Evolutionary conservation across 2,888 invertebrate species (phyloP).

Genomic region (Tenthredo mesomela): DNA sequence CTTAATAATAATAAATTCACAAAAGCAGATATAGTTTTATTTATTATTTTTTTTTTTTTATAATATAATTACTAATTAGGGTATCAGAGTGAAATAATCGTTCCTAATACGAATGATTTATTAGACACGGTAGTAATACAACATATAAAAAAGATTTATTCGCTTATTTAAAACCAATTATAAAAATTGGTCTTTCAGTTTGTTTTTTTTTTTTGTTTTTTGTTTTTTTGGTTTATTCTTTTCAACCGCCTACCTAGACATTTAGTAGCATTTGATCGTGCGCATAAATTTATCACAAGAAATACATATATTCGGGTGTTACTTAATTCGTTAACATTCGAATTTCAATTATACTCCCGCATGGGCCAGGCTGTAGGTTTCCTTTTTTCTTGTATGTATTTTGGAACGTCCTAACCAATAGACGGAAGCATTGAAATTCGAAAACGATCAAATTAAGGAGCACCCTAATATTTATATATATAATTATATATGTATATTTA

Average conservation of each 20-base stretch:
- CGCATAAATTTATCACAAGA: slow-evolving; percentile 50
- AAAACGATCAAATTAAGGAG: too few relatives aligned
- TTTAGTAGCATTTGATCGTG: slow-evolving; percentile 45
- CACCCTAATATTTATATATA: too few relatives aligned
- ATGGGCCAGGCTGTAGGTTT: too few relatives aligned
- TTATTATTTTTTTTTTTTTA: not conserved
- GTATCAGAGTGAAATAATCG: slow-evolving; percentile 28
- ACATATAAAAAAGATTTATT: slow-evolving; percentile 49
- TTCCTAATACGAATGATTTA: slow-evolving; percentile 49
- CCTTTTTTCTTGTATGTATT: too few relatives aligned
- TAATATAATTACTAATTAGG: not conserved
- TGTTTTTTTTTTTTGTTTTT: not conserved
- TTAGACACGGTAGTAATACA: slow-evolving; percentile 49
- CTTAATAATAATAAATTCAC: not conserved
- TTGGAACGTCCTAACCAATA: too few relatives aligned
- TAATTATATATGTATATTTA: slow-evolving; percentile 1
- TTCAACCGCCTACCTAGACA: slow-evolving; percentile 31
- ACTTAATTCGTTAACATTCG: too few relatives aligned
- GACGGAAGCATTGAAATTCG: too few relatives aligned
- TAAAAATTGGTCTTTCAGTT: not conserved
- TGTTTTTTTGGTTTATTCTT: slow-evolving; percentile 14
- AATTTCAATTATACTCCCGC: too few relatives aligned
- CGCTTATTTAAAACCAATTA: slow-evolving; percentile 29
- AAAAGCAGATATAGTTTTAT: not conserved
- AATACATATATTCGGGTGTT: not conserved